Evolutionary conservation across 2,888 invertebrate genomes (phyloP).

Genomic region (Microplitis manilae): DNA sequence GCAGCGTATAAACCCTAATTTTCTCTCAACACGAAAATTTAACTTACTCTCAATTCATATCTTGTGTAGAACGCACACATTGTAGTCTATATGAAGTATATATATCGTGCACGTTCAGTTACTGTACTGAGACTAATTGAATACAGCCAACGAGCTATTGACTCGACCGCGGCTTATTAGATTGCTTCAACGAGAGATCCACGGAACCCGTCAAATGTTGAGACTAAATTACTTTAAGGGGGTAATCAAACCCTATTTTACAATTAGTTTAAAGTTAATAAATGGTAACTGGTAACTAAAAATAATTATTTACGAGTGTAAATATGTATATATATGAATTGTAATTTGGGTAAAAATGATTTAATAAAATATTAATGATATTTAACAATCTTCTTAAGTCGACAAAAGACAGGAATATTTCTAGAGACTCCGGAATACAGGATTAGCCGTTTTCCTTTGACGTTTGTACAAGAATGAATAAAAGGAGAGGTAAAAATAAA

Average conservation of each 20-base stretch:
- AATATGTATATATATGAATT: too few species aligned
- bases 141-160: conserved; percentile 44
- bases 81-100: not conserved
- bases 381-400: conserved; percentile 6
- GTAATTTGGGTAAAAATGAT: conserved; percentile 16
- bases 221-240: not conserved
- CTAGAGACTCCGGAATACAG: not conserved
- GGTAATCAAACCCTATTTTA: conserved; percentile 1
- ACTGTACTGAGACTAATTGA: conserved; percentile 34
- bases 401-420: conserved; percentile 9
- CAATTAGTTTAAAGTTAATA: not conserved
- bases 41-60: not conserved
- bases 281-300: conserved; percentile 27
- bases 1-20: not conserved
- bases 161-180: conserved; percentile 38
- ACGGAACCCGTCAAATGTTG: conserved; percentile 3
- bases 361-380: conserved; percentile 17
- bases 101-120: not conserved
- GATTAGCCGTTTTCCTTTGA: conserved; percentile 12
- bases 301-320: conserved; percentile 31
- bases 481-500: conserved; percentile 60
- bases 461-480: conserved; percentile 26
- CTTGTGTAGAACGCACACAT: not conserved
- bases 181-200: conserved; percentile 30
- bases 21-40: conserved; percentile 32